Evolutionary conservation across 2,888 invertebrate genomes (phyloP).

Genomic region (Herminia tarsipennalis): DNA sequence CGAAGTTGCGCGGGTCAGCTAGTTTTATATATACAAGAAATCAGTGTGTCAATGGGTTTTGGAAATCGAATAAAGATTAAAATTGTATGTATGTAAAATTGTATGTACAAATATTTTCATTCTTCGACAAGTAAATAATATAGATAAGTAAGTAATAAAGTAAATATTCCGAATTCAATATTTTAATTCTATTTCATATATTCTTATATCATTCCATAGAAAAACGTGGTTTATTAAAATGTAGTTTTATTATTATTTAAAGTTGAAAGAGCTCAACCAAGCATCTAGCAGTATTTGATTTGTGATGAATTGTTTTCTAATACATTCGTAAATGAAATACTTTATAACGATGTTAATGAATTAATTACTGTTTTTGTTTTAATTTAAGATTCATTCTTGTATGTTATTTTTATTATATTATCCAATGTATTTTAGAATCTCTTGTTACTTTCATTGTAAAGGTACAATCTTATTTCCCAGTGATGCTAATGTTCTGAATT

Average conservation of each 20-base stretch:
- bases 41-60: too few relatives aligned
- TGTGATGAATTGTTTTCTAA: constrained; percentile 44
- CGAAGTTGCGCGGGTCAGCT: too few relatives aligned
- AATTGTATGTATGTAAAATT: too few relatives aligned
- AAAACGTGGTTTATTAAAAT: constrained; percentile 9
- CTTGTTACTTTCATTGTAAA: constrained; percentile 17
- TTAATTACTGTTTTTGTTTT: constrained; percentile 17
- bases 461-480: constrained; percentile 11
- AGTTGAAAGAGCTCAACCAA: constrained; percentile 38
- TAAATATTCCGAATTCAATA: too few relatives aligned
- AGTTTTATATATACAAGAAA: too few relatives aligned
- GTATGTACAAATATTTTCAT: too few relatives aligned
- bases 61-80: too few relatives aligned
- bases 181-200: not conserved
- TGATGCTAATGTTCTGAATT: not conserved
- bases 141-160: not conserved
- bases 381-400: constrained; percentile 14
- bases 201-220: constrained; percentile 37
- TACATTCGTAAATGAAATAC: constrained; percentile 22
- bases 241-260: constrained; percentile 17
- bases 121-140: too few relatives aligned
- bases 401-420: constrained; percentile 4
- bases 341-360: constrained; percentile 41
- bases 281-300: constrained; percentile 47
- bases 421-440: constrained; percentile 34